Percentiles rank a stretch among this genome's conserved stretches.
phyloP scores from a whole-genome alignment of 2,888 invertebrate genomes.

The Strigamia maritima region DNA sequence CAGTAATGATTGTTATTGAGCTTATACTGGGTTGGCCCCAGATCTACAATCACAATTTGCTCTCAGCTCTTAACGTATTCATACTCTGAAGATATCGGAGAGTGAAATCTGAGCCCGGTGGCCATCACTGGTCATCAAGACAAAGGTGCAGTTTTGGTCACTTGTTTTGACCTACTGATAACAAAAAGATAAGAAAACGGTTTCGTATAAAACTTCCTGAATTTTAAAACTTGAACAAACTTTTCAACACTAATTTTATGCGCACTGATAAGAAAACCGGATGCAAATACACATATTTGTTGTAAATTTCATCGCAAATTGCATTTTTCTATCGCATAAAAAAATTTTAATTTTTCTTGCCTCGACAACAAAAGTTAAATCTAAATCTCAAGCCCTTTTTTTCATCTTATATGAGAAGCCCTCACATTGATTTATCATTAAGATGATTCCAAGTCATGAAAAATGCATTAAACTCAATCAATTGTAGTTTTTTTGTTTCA shows the following conservation, averaged over 20 bases:
- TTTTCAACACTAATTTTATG: slow-evolving; percentile 34
- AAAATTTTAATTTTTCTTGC: background rate
- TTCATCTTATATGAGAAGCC: background rate
- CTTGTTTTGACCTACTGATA: slow-evolving; percentile 30
- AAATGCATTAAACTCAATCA: background rate
- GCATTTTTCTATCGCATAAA: background rate
- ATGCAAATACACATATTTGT: background rate
- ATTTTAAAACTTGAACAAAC: slow-evolving; percentile 20
- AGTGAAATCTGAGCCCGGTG: background rate
- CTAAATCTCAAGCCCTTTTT: background rate
- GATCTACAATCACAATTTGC: slow-evolving; percentile 16
- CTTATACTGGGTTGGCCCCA: background rate
- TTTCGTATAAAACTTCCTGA: slow-evolving; percentile 30
- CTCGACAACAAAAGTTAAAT: background rate
- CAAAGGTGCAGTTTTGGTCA: slow-evolving; percentile 27
- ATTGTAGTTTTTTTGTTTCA: no score
- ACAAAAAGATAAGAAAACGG: slow-evolving; percentile 28
- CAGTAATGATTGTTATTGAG: no score
- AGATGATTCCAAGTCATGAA: background rate
- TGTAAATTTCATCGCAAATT: background rate
- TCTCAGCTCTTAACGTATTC: slow-evolving; percentile 25
- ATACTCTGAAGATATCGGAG: background rate
- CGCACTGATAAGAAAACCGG: slow-evolving; percentile 19
- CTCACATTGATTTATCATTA: slow-evolving; percentile 4
- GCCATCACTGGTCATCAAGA: slow-evolving; percentile 26